These are phyloP conservation scores for Numida meleagris DNA, from an alignment of 2,113 vertebrate species.

Conservation along the genomic window DNA sequence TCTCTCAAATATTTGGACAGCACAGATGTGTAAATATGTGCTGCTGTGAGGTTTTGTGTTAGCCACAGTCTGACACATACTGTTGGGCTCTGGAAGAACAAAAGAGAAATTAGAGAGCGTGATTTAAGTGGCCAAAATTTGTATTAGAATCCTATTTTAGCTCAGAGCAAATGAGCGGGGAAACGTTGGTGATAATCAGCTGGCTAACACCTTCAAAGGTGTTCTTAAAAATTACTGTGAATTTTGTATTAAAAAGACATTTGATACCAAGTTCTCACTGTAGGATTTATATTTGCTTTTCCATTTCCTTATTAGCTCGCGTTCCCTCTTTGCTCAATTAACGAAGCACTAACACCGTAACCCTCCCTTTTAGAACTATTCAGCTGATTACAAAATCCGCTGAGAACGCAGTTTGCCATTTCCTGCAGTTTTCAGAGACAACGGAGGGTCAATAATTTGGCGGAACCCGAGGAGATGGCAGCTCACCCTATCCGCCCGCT, in stretches of 20 bases:
- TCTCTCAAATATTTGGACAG: constrained; percentile 61
- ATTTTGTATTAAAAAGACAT: constrained; percentile 8
- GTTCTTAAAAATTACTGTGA: neutral
- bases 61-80: constrained; percentile 14
- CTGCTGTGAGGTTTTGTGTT: neutral
- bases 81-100: constrained; percentile 39
- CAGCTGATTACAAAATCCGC: neutral
- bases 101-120: neutral
- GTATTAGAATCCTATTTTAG: constrained; percentile 33
- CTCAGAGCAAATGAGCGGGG: neutral
- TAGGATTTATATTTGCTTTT: constrained; percentile 23
- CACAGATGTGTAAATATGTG: constrained; percentile 50
- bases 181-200: neutral
- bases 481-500: neutral
- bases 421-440: constrained; percentile 4
- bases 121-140: constrained; percentile 31
- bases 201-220: neutral
- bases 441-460: neutral
- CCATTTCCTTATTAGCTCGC: neutral
- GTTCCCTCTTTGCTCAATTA: neutral
- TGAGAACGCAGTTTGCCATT: neutral
- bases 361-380: neutral
- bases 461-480: neutral
- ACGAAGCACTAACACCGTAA: neutral
- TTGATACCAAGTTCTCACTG: neutral